phyloP scores from a whole-genome alignment of 2,797 vertebrate species.

The Peromyscus aztecus region DNA sequence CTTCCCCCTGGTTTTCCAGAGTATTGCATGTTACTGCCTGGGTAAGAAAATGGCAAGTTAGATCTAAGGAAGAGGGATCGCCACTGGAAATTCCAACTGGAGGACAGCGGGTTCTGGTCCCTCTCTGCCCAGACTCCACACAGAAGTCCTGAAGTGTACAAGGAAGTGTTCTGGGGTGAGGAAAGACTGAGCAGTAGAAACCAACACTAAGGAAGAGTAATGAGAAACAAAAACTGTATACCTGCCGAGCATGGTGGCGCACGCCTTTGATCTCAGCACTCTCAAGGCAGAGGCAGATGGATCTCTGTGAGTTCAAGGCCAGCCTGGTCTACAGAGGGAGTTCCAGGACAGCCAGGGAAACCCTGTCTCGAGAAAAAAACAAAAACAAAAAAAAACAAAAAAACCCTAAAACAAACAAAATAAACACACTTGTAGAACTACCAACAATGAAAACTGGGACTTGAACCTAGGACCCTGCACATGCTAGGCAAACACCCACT shows the following conservation, averaged over 20 bases:
- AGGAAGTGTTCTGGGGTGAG: background rate
- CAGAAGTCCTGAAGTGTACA: background rate
- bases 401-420: no score
- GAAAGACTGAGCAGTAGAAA: background rate
- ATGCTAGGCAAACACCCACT: background rate
- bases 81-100: background rate
- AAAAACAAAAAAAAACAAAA: no score
- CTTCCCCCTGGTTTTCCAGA: background rate
- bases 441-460: background rate
- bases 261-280: no score
- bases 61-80: background rate
- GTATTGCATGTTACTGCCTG: background rate
- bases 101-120: background rate
- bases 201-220: background rate
- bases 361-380: no score
- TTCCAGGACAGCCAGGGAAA: no score
- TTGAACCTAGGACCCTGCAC: background rate
- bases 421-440: no score
- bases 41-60: background rate
- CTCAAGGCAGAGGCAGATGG: no score
- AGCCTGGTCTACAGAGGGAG: no score
- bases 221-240: no score
- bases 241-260: no score
- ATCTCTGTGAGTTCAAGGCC: no score
- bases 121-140: constrained; percentile 12